Evolutionary conservation across 2,888 invertebrate genomes (phyloP).

Genomic region (Lissonota sp.): DNA sequence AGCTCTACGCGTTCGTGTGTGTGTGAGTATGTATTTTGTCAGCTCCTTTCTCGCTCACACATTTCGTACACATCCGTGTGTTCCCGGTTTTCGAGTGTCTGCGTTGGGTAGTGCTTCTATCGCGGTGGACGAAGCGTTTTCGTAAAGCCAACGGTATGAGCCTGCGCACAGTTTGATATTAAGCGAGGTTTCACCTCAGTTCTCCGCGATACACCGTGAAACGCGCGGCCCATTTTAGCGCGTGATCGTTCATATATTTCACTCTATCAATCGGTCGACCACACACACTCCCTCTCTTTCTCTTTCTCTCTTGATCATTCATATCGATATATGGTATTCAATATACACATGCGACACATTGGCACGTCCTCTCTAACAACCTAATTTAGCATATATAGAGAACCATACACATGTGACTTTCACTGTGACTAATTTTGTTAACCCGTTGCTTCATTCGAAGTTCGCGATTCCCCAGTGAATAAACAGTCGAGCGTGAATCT

Average conservation of each 20-base stretch:
- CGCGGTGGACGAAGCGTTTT: slow-evolving; percentile 59
- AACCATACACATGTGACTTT: no score
- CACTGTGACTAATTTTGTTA: no score
- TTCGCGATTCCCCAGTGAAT: no score
- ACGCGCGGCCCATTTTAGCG: slow-evolving; percentile 65
- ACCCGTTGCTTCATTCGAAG: no score
- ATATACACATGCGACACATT: no score
- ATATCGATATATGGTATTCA: not conserved
- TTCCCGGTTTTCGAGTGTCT: slow-evolving; percentile 39
- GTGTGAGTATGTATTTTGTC: slow-evolving; percentile 32
- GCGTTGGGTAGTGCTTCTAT: slow-evolving; percentile 57
- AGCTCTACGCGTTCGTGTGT: not conserved
- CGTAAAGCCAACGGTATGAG: slow-evolving; percentile 55
- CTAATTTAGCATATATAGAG: no score
- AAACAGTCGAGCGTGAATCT: no score
- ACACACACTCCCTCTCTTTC: slow-evolving; percentile 46
- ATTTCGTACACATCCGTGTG: slow-evolving; percentile 16
- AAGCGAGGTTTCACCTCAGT: slow-evolving; percentile 71
- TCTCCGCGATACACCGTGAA: slow-evolving; percentile 76
- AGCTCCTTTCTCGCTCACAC: slow-evolving; percentile 3
- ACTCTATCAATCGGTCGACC: slow-evolving; percentile 65
- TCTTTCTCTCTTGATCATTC: not conserved
- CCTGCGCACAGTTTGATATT: slow-evolving; percentile 61
- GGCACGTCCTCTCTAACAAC: no score
- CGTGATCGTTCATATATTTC: slow-evolving; percentile 62